Evolutionary conservation across 2,113 vertebrate species (phyloP), one percentile per base, ranked within the genome.

Genomic region (Macroglossus sobrinus): DNA sequence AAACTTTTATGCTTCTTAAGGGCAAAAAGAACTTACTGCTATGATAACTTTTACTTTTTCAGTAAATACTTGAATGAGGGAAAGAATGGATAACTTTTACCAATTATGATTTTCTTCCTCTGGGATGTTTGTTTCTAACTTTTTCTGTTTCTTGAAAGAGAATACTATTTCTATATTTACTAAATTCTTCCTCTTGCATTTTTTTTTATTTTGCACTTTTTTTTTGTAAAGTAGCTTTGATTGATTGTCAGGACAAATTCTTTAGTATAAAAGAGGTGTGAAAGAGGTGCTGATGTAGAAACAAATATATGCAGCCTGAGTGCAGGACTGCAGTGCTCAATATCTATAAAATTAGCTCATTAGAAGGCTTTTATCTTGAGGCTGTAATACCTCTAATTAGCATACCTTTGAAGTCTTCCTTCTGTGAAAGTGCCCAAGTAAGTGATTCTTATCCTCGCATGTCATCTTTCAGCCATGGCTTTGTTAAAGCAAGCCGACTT

Each of bases 401-500:
- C 85, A 84, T 85, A 76, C 78, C 63, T 92, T 95, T 90, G 91
- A 96, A 96, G 66, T 72, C 47, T 89, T 94, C 45, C 33, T 81
- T 91, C 66, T 92, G n/a, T 63, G 81, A 96, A 86, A 47, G 45
- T 89, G 33, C 87, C 74, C 63, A 55, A 84, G 38, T 91, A 91
- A 96, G 57, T 89, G 45, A 87, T 93, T 91, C 72, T 94, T 28
- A 91, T 74, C 76, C 78, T 93, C 91, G 64, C 6, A 28, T 91
- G 86, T 91, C 47, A 40, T 75, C 82, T 94, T 91, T 94, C 71
- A 94, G 50, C 57, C 55, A 26, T 43, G 24, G n/a, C 43, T 79
- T 97, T 96, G 50, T 88, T 96, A 87, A 90, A 93, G 43, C 79
- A 86, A 96, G 84, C 50, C 76, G 30, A 82, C 26, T 95, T 76